Percentiles rank a stretch among this genome's conserved stretches.
phyloP scores from a whole-genome alignment of 2,797 vertebrate genomes.

The Salmo trutta region DNA sequence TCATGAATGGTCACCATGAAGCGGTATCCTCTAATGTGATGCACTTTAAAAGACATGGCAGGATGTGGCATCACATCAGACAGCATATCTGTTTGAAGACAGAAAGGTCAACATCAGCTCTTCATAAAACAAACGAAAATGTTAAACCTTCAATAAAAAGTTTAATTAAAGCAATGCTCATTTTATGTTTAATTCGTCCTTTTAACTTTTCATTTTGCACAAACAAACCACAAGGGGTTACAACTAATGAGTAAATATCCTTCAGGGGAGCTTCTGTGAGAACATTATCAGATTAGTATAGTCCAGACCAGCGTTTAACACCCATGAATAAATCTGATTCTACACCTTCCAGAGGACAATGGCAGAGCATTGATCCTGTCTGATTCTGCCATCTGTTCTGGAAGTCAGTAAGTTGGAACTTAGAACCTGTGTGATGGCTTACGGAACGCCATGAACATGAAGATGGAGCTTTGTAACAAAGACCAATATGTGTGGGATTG shows the following conservation, averaged over 20 bases:
- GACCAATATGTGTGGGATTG: constrained; percentile 25
- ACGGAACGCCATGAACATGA: constrained; percentile 27
- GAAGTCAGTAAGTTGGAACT: not conserved
- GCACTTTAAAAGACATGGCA: constrained; percentile 8
- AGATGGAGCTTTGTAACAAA: constrained; percentile 30
- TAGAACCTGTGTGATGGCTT: not conserved
- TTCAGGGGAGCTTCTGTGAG: constrained; percentile 1
- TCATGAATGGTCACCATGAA: constrained; percentile 8
- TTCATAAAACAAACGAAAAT: not conserved
- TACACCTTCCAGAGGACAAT: not conserved
- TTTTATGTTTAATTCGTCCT: not conserved
- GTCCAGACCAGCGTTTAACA: not conserved
- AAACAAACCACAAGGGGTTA: constrained; percentile 4
- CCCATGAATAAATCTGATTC: not conserved
- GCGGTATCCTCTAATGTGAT: constrained; percentile 5
- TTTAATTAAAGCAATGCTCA: constrained; percentile 1
- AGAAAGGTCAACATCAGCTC: constrained; percentile 13
- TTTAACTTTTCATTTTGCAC: constrained; percentile 10
- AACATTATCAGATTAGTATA: not conserved
- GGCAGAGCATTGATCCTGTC: not conserved
- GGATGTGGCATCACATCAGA: not conserved
- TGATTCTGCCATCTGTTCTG: not conserved
- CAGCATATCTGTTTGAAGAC: not conserved
- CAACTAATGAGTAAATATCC: not conserved
- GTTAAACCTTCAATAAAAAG: not conserved